phyloP scores from a whole-genome alignment of 35 echinoderm and acorn worm genomes.

The Amphiura filiformis region DNA sequence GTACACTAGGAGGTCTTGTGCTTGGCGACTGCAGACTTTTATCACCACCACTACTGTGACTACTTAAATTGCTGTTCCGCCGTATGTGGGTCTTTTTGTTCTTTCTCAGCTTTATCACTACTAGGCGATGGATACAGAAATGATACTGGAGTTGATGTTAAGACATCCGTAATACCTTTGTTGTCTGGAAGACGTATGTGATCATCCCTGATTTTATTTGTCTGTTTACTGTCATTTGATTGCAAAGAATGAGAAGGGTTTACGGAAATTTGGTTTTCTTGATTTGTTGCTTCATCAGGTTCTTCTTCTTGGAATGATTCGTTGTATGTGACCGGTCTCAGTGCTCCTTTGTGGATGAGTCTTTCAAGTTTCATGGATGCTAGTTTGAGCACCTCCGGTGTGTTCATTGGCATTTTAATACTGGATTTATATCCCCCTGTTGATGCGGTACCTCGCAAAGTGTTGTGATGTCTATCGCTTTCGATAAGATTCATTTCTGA shows the following conservation, averaged over 20 bases:
- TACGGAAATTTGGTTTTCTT: not conserved
- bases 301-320: not conserved
- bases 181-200: conserved; percentile 3
- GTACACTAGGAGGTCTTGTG: not conserved
- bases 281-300: not conserved
- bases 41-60: not conserved
- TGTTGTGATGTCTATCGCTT: not conserved
- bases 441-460: not conserved
- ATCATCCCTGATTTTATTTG: not conserved
- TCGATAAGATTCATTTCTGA: not conserved
- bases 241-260: not conserved
- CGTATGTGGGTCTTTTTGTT: not conserved
- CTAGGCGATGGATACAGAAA: not conserved
- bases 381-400: not conserved
- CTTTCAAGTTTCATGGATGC: conserved; percentile 1
- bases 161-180: not conserved
- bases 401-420: not conserved
- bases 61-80: not conserved
- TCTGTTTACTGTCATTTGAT: not conserved
- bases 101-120: not conserved
- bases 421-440: not conserved
- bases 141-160: not conserved
- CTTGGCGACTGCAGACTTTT: not conserved
- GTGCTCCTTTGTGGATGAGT: not conserved
- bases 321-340: not conserved